These are phyloP conservation scores for Rhogogaster chlorosoma DNA, from an alignment of 2,888 invertebrate species.

Conservation along the genomic window DNA sequence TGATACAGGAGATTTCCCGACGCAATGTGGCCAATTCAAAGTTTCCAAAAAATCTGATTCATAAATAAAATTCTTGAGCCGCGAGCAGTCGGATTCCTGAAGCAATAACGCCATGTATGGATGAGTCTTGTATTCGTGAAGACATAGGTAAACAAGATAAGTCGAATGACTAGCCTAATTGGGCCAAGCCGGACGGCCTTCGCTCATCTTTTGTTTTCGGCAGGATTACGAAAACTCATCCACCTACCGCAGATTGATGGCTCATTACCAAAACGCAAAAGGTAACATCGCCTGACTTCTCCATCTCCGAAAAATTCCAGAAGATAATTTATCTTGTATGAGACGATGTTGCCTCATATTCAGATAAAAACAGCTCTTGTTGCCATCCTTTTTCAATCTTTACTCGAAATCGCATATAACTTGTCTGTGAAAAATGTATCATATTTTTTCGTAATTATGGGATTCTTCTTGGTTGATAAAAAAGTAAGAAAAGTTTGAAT, in stretches of 20 bases:
- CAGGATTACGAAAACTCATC: not conserved
- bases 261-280: not conserved
- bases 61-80: not conserved
- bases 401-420: not conserved
- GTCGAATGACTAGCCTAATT: constrained; percentile 7
- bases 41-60: not conserved
- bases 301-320: not conserved
- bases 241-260: not conserved
- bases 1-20: not conserved
- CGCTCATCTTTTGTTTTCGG: constrained; percentile 24
- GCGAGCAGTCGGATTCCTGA: not conserved
- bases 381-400: not conserved
- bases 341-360: not conserved
- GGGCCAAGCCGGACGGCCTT: constrained; percentile 4
- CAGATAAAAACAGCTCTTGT: not conserved
- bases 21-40: not conserved
- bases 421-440: not conserved
- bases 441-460: not conserved
- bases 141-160: constrained; percentile 19
- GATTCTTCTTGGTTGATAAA: not conserved
- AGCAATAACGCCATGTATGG: constrained; percentile 13
- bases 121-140: not conserved
- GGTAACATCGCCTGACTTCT: not conserved
- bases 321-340: not conserved
- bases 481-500: not conserved